Base-by-base conservation (phyloP, 2,888 invertebrate species). In the Cephus sareptanus region DNA sequence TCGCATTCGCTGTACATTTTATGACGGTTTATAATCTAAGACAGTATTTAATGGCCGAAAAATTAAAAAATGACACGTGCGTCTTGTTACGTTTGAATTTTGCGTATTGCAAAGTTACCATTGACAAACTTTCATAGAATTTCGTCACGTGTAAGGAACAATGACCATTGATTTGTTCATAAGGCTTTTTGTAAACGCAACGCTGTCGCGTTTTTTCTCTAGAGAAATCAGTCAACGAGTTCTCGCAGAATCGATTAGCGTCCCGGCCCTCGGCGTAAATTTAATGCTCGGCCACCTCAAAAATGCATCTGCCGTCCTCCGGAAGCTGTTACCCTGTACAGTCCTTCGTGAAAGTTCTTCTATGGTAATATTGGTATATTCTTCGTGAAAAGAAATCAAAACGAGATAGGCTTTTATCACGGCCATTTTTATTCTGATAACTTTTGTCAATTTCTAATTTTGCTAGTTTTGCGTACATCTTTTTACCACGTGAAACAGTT, bases 101-200 rank as follows among this genome's bases (percentile, higher is more conserved):
- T 56, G 9, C 56, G 23, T 56, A 56, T 23, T 23, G 23, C 9
- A 15, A 40, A 40, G 23, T 23, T 9, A 56, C 15, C 23, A 23
- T 56, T 56, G 9, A 2, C 2, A 56, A 23, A 23, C 56, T 40
- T 40, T 40, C 40, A 40, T 40, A 40, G 23, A 40, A 40, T 37
- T 40, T 15, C 15, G 6, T 40, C 6, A 40, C 40, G 6, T 15
- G 0, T 15, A 23, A 23, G 40, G 15, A 40, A 40, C 15, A 40
- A 23, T 33, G 35, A 33, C 1, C 73, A 85, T 85, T 81, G 85
- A 85, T 85, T 85, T 84, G 6, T 79, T 80, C 84, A 81, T 81
- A 82, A 82, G 79, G 79, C 75, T 74, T 85, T 84, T 83, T 69
- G 70, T 78, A 84, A 85, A 85, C 68, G 79, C 75, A 75, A 69